Conservation (phyloP, 1,140 invertebrate genomes). For the Aporrectodea caliginosa region DNA sequence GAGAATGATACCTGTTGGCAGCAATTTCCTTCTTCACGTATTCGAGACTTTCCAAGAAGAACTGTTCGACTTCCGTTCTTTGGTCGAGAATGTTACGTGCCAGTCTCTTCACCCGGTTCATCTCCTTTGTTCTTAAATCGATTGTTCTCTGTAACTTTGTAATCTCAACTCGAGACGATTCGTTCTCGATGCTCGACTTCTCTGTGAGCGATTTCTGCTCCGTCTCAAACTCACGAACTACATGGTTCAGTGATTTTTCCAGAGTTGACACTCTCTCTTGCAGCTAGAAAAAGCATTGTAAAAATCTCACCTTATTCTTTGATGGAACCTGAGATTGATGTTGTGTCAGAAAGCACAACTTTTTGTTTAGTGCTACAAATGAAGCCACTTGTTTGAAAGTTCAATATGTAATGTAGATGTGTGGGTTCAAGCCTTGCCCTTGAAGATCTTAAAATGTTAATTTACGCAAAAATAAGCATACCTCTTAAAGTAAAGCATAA, state of each 20-base stretch:
- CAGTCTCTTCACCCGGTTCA: constrained; percentile 54
- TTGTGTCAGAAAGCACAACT: no score
- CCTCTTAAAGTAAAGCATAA: no score
- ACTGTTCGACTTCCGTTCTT: constrained; percentile 54
- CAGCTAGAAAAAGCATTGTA: constrained; percentile 38
- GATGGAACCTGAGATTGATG: no score
- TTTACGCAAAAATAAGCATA: no score
- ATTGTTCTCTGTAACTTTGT: constrained; percentile 51
- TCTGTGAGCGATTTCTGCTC: constrained; percentile 41
- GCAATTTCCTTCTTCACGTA: constrained; percentile 52
- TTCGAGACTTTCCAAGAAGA: constrained; percentile 52
- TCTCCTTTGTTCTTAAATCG: constrained; percentile 54
- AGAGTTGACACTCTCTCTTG: constrained; percentile 48
- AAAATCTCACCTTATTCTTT: not conserved
- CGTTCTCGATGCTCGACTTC: constrained; percentile 43
- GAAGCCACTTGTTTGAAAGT: no score
- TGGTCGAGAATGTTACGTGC: constrained; percentile 55
- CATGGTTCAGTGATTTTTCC: constrained; percentile 52
- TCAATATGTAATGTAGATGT: no score
- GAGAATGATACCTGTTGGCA: constrained; percentile 53
- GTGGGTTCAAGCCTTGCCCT: no score
- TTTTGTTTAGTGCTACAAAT: no score
- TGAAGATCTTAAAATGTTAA: no score
- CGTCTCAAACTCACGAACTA: constrained; percentile 52
- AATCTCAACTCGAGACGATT: constrained; percentile 48